Percentiles rank a stretch among this genome's conserved stretches.
phyloP scores from a whole-genome alignment of 1,140 invertebrate species.

The Leptinotarsa defecta region DNA sequence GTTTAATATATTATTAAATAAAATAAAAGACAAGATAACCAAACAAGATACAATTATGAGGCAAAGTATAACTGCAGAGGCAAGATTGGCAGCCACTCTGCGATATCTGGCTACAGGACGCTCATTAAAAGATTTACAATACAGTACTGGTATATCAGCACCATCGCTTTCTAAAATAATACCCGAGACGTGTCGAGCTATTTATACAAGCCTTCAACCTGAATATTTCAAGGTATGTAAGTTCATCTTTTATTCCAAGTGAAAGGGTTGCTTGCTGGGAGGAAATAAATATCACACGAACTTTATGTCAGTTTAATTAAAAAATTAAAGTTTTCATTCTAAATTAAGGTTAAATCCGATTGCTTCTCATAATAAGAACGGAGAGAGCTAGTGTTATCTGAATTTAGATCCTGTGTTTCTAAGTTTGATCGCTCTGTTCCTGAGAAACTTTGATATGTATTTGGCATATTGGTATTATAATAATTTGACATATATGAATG shows the following conservation, averaged over 20 bases:
- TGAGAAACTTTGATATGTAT: no score
- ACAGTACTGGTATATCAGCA: conserved; percentile 30
- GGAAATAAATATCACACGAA: no score
- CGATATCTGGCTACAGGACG: conserved; percentile 31
- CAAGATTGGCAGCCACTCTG: conserved; percentile 25
- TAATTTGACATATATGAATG: no score
- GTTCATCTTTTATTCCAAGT: background rate
- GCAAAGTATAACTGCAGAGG: conserved; percentile 29
- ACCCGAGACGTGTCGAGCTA: conserved; percentile 25
- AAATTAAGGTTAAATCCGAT: no score
- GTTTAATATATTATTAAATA: conserved; percentile 10
- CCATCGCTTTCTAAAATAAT: conserved; percentile 30
- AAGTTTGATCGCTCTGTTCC: no score
- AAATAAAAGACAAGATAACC: conserved; percentile 18
- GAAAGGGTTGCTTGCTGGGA: no score
- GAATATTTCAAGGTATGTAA: background rate
- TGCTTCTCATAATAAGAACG: no score
- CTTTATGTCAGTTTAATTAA: no score
- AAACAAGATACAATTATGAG: conserved; percentile 28
- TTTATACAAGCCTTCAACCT: background rate
- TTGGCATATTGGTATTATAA: no score
- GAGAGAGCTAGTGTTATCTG: no score
- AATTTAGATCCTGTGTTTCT: no score
- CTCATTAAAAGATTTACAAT: conserved; percentile 31
- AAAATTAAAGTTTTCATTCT: no score